Base-by-base conservation (phyloP, 2,888 invertebrate species). In the Noctua janthe region DNA sequence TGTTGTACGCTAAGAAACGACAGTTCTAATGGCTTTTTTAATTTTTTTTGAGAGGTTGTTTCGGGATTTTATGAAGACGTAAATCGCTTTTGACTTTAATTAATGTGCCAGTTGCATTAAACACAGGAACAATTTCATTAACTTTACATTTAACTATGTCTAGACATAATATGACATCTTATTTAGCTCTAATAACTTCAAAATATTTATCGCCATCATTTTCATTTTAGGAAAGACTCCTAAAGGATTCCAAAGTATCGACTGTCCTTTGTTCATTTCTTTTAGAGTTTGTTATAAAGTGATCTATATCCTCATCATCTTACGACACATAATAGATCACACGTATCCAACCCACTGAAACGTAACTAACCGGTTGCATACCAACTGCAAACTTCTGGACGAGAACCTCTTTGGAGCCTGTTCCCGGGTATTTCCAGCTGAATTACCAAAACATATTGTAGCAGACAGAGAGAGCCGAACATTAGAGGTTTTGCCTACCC, bases 401-500 rank as follows among this genome's bases (percentile, higher is more conserved):
- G 70, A 49, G 56, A 71, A 71, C 72, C 83, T 76, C 80, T 79
- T 75, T 82, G 77, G 82, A 83, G 47, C 69, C 69, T 73, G 67
- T 81, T 81, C 78, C 80, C 79, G 76, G 81, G 81, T 85, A 90
- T 87, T 88, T 89, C 78, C 80, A 85, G 59, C 51, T 81, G 85
- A 90, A 91, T 92, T 90, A 91, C 88, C 84, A 90, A 89, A 89
- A 91, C 90, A 91, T 89, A 92, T 92, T 92, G 91, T 91, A 87
- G 87, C 80, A 81, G 79, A 90, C 87, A 85, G 86, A 78, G 86
- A 78, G 85, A 83, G 76, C 82, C 82, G 82, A 88, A 91, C 91
- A 92, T 94, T 94, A 91, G 91, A 91, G 91, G 92, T 93, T 92
- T 91, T 89, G 87, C 82, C 76, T 88, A 86, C 87, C 75, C 85